Base-by-base conservation (phyloP, 1,140 invertebrate genomes). In the Samia ricini region DNA sequence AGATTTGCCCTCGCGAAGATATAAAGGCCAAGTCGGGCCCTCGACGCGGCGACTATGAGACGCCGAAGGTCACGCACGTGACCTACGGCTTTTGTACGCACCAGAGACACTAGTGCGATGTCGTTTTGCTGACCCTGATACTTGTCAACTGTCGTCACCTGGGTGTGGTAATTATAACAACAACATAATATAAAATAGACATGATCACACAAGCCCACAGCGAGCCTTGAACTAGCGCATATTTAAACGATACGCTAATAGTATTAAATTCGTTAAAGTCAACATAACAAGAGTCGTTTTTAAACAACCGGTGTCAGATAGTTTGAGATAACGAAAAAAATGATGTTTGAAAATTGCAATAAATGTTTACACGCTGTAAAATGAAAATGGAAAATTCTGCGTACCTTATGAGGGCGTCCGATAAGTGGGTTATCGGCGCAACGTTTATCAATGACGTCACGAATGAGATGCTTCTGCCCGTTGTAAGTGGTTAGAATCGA, bases 81-180 rank as follows among this genome's bases (percentile, higher is more conserved):
- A 60, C 99, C 99, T 29, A 99, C 98, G 15, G 97, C 96, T 82
- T 96, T 95, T 0, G 99, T 99, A 65, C 98, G 93, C 18, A 99
- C 99, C 15, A 99, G 89, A 0, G 98, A 99, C 1, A 99, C 91
- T 4, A 99, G 91, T 59, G 99, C 98, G 77, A 98, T 99, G 89
- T 99, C 99, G 89, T 99, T 99, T 88, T 99, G 99, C 81, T 99
- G 99, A 64, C 99, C 99, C 85, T 99, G 99, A 85, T 99, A 99
- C 78, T 99, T 99, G 87, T 99, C 99, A 10, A 99, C 99, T 6
- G 99, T 99, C 0, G 96, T 96, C 23, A 95, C 92, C 93, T 94
- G 65, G 6, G 33, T 15, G 33, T 12, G 33, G 10, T 42, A 4
- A 52, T 7, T 22, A 21, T n/a, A 22, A 21, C 8, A 4, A 22